Base-by-base conservation (phyloP, 2,113 vertebrate species). In the Ceuthmochares aereus region DNA sequence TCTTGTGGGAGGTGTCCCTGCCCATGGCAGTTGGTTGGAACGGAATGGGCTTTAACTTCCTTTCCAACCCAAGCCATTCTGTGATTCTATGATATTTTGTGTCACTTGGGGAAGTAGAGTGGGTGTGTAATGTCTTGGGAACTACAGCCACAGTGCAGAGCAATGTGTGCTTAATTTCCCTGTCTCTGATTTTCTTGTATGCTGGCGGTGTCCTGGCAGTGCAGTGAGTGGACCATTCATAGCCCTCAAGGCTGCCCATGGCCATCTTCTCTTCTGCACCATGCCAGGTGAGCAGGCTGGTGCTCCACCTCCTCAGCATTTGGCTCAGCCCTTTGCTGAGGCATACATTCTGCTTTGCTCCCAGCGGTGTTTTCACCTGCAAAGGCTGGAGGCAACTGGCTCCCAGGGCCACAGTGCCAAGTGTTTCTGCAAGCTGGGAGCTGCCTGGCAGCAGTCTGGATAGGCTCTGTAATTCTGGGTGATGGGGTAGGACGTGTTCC, bases 301-400 rank as follows among this genome's bases (percentile, higher is more conserved):
- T 84, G 34, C 43, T 77, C 27, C 16, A 37, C 23, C 40, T 83
- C 36, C n/a, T 80, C 3, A 3, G 66, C 26, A 10, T 20, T 47
- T 4, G 0, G n/a, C 42, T 22, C 0, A 4, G 25, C 36, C 83
- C 42, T 49, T 55, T 0, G 1, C 25, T 58, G 45, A 12, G 18
- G 7, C 27, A 59, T 17, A 10, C 0, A 1, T 34, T 72, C 37
- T 67, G 22, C 69, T 66, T 42, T 49, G 36, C 52, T 67, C 26
- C 21, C 1, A 2, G 25, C 12, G 5, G 3, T 27, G 5, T 72
- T 84, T 52, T 76, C 3, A 22, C 10, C 14, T 76, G 18, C 5
- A 34, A 3, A 88, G 68, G 34, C 29, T 63, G n/a, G 40, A 79
- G 34, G 34, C 40, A 4, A 1, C 22, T 5, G 9, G 36, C 56